These are phyloP conservation scores for Adrianichthys oophorus DNA, from an alignment of 2,797 vertebrate genomes.

Conservation along the genomic window DNA sequence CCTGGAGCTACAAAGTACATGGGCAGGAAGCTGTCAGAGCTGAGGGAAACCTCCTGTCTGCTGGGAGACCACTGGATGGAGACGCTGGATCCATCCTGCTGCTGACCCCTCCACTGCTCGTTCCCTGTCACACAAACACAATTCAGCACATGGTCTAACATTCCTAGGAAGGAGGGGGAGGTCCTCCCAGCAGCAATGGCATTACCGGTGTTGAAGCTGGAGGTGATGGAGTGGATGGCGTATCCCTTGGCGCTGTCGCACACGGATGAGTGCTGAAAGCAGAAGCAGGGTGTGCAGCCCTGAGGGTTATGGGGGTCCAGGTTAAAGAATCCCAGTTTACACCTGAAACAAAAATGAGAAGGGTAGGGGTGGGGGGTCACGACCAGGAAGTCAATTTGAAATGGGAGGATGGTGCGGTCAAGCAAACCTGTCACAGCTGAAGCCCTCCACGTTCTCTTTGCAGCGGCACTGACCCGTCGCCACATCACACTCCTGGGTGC, in stretches of 20 bases:
- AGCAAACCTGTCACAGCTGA: slow-evolving; percentile 91
- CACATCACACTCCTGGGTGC: slow-evolving; percentile 88
- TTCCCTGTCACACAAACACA: slow-evolving; percentile 72
- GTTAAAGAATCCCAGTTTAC: slow-evolving; percentile 95
- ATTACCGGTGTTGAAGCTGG: slow-evolving; percentile 84
- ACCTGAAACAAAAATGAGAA: slow-evolving; percentile 71
- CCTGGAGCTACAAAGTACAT: slow-evolving; percentile 93
- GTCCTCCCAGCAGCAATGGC: slow-evolving; percentile 9
- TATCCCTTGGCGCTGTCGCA: slow-evolving; percentile 86
- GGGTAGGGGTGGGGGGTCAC: too few relatives aligned
- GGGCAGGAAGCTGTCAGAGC: slow-evolving; percentile 92
- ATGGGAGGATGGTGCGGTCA: not conserved
- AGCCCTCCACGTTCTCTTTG: slow-evolving; percentile 94
- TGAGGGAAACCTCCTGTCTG: slow-evolving; percentile 84
- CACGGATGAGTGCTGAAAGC: slow-evolving; percentile 94
- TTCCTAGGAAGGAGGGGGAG: not conserved
- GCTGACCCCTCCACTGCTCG: slow-evolving; percentile 88
- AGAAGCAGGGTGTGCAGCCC: slow-evolving; percentile 95
- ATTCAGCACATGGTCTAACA: not conserved
- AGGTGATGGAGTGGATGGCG: slow-evolving; percentile 80
- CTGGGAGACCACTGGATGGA: slow-evolving; percentile 83
- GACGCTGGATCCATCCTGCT: slow-evolving; percentile 83
- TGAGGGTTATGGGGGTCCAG: slow-evolving; percentile 85
- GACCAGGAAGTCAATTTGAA: too few relatives aligned
- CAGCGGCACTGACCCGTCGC: slow-evolving; percentile 90